A percentile compares a stretch with the other conserved stretches of the same genome.
Evolutionary conservation across 1,140 invertebrate genomes (phyloP).

Genomic region (Danaus plexippus): DNA sequence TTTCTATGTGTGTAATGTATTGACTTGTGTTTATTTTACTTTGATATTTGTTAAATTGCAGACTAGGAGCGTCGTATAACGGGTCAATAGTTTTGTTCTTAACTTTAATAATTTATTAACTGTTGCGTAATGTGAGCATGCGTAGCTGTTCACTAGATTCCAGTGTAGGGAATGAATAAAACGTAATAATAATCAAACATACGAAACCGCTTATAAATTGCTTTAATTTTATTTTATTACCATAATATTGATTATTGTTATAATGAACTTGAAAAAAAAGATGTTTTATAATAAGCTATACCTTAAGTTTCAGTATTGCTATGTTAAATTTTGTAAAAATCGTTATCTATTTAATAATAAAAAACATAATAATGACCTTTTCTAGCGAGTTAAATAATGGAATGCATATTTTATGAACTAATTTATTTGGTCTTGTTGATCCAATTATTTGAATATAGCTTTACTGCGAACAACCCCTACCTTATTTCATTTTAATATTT

Average conservation of each 20-base stretch:
- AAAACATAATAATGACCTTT: constrained; percentile 10
- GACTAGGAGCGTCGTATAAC: constrained; percentile 6
- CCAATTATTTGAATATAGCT: constrained; percentile 43
- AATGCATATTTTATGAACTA: constrained; percentile 57
- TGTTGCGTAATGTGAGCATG: constrained; percentile 8
- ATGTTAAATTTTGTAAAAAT: constrained; percentile 1
- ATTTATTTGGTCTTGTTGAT: constrained; percentile 44
- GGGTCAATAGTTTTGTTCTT: constrained; percentile 20
- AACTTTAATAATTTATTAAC: constrained; percentile 22
- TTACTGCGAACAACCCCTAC: constrained; percentile 25
- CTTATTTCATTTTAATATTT: constrained; percentile 39
- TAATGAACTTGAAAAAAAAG: too few relatives aligned
- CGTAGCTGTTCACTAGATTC: constrained; percentile 3
- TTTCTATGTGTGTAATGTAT: too few relatives aligned
- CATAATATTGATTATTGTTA: too few relatives aligned
- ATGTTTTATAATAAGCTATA: too few relatives aligned
- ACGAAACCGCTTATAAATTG: too few relatives aligned
- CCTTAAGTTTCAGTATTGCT: background rate
- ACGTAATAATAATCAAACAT: too few relatives aligned
- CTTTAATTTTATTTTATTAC: too few relatives aligned
- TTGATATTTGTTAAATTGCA: background rate
- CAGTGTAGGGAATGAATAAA: too few relatives aligned
- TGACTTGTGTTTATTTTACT: too few relatives aligned
- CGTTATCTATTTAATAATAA: constrained; percentile 16
- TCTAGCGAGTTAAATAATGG: constrained; percentile 25